phyloP scores from a whole-genome alignment of 2,888 invertebrate genomes.

The Diplolepis rosae region DNA sequence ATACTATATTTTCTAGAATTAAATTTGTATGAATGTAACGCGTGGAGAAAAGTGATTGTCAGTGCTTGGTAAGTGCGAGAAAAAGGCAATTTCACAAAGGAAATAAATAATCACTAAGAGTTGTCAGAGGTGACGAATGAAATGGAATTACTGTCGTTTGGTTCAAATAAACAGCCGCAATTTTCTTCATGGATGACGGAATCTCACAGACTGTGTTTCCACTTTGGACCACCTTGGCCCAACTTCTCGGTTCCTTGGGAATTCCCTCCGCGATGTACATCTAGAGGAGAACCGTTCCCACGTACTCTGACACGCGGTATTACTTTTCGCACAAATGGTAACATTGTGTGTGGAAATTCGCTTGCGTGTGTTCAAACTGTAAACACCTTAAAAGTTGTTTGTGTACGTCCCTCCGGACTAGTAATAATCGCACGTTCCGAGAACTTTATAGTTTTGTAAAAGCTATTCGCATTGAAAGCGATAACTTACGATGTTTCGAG shows the following conservation, averaged over 20 bases:
- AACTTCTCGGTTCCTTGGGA: slow-evolving; percentile 33
- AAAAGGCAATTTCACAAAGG: slow-evolving; percentile 13
- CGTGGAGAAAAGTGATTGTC: background rate
- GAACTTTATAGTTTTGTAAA: no score
- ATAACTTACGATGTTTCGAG: no score
- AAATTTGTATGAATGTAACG: background rate
- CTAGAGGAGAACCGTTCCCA: slow-evolving; percentile 26
- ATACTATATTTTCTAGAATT: background rate
- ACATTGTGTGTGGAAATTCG: no score
- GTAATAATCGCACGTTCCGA: no score
- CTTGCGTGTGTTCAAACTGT: background rate
- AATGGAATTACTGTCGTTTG: slow-evolving; percentile 64
- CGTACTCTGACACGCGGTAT: background rate
- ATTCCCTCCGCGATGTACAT: slow-evolving; percentile 52
- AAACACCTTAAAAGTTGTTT: background rate
- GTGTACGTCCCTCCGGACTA: no score
- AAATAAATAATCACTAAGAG: slow-evolving; percentile 52
- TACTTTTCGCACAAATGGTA: background rate
- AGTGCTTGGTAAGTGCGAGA: background rate
- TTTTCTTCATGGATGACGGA: slow-evolving; percentile 50
- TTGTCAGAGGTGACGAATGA: slow-evolving; percentile 48
- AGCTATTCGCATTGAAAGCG: no score
- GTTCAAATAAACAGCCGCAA: slow-evolving; percentile 65
- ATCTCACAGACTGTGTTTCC: slow-evolving; percentile 37
- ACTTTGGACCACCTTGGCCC: slow-evolving; percentile 27